These are phyloP conservation scores for Philonicus albiceps DNA, from an alignment of 2,888 invertebrate species.

Conservation along the genomic window DNA sequence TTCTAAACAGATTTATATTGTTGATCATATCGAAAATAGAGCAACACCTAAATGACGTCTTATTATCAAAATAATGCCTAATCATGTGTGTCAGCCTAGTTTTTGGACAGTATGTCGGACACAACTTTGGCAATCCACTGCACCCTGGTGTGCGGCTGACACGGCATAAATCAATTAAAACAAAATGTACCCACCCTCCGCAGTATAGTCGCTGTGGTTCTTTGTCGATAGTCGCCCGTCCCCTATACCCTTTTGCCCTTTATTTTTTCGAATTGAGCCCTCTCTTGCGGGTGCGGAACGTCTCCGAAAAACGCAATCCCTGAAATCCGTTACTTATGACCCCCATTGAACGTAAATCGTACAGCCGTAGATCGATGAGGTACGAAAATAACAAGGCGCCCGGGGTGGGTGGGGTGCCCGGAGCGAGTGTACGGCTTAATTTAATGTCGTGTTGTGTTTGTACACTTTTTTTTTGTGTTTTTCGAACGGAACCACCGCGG, in stretches of 20 bases:
- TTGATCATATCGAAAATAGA: neutral
- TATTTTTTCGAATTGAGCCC: neutral
- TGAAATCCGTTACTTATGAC: constrained; percentile 43
- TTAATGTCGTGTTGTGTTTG: constrained; percentile 52
- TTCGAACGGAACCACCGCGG: constrained; percentile 43
- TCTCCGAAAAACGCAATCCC: constrained; percentile 32
- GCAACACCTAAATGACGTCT: neutral
- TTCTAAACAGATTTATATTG: no score
- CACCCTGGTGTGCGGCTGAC: neutral
- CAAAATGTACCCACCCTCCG: neutral
- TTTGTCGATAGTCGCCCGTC: neutral
- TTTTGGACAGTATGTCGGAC: neutral
- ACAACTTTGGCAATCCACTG: neutral
- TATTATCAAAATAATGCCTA: neutral
- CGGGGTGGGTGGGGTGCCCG: neutral
- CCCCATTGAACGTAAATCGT: constrained; percentile 46
- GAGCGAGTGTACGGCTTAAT: constrained; percentile 51
- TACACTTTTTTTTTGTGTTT: constrained; percentile 48
- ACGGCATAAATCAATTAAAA: constrained; percentile 29
- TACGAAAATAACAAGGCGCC: constrained; percentile 48
- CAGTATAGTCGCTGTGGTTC: neutral
- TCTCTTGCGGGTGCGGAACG: neutral
- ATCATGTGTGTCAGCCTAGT: neutral
- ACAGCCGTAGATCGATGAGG: constrained; percentile 47
- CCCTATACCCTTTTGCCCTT: no score